Conservation (phyloP, 2,113 vertebrate genomes). For the Erythrocercus mccallii region DNA sequence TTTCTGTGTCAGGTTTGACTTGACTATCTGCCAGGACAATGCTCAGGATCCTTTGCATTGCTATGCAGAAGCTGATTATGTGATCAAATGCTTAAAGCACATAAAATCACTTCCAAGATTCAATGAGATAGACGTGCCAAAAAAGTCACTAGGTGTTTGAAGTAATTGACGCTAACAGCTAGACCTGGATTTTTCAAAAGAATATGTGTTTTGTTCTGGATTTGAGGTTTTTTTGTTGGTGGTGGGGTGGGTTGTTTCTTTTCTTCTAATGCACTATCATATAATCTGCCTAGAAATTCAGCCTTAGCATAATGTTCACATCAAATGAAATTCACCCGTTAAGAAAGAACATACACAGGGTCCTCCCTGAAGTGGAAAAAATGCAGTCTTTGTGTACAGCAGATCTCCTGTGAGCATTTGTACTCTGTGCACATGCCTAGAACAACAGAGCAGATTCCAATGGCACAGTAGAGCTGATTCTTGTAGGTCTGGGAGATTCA, state of each 20-base stretch:
- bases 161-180: not conserved
- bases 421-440: not conserved
- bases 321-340: constrained; percentile 38
- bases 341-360: not conserved
- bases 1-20: constrained; percentile 30
- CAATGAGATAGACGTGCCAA: constrained; percentile 26
- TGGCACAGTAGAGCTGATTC: not conserved
- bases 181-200: constrained; percentile 45
- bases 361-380: constrained; percentile 14
- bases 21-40: constrained; percentile 31
- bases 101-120: constrained; percentile 2
- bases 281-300: constrained; percentile 32
- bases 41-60: not conserved
- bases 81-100: constrained; percentile 13
- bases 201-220: not conserved
- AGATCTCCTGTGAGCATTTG: not conserved
- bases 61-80: constrained; percentile 35
- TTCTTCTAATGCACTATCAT: not conserved
- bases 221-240: not conserved
- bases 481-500: not conserved
- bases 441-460: not conserved
- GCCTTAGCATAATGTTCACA: constrained; percentile 45
- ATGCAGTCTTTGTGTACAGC: not conserved
- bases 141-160: constrained; percentile 53
- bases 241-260: not conserved